phyloP scores from a whole-genome alignment of 1,140 invertebrate species.

The Anthonomus grandis region DNA sequence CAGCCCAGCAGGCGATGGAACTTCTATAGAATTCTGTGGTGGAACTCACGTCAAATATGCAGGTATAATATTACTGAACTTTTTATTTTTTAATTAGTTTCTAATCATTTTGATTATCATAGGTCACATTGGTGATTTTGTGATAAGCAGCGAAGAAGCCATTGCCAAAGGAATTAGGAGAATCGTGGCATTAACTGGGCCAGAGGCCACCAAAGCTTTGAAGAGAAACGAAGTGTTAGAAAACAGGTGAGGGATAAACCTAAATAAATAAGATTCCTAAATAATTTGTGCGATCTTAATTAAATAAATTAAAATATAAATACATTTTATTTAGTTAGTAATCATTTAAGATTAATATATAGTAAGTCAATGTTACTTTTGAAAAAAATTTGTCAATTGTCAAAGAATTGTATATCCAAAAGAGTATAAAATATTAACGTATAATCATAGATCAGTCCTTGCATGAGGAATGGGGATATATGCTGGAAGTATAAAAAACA shows the following conservation, averaged over 20 bases:
- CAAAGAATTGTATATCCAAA: too few species aligned
- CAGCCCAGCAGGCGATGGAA: conserved; percentile 69
- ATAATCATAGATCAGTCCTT: too few species aligned
- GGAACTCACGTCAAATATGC: conserved; percentile 92
- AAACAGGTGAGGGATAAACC: conserved; percentile 50
- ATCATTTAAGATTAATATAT: too few species aligned
- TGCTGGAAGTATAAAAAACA: too few species aligned
- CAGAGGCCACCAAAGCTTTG: conserved; percentile 84
- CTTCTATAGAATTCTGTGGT: conserved; percentile 99
- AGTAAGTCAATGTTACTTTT: too few species aligned
- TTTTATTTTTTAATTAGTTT: too few species aligned
- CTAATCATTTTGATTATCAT: too few species aligned
- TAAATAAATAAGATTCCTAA: not conserved
- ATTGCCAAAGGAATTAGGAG: conserved; percentile 96
- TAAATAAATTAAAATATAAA: not conserved
- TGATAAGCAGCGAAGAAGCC: conserved; percentile 96
- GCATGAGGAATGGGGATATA: too few species aligned
- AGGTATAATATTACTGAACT: too few species aligned
- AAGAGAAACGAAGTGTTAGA: conserved; percentile 76
- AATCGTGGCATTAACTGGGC: conserved; percentile 95
- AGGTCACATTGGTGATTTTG: conserved; percentile 89
- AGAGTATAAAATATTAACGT: too few species aligned
- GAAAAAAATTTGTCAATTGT: too few species aligned
- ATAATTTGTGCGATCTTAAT: not conserved
- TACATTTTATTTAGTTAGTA: conserved; percentile 35